Evolutionary conservation across 1,140 invertebrate genomes (phyloP), one percentile per base, ranked within the genome.

Genomic region (Chrysomallon squamiferum): DNA sequence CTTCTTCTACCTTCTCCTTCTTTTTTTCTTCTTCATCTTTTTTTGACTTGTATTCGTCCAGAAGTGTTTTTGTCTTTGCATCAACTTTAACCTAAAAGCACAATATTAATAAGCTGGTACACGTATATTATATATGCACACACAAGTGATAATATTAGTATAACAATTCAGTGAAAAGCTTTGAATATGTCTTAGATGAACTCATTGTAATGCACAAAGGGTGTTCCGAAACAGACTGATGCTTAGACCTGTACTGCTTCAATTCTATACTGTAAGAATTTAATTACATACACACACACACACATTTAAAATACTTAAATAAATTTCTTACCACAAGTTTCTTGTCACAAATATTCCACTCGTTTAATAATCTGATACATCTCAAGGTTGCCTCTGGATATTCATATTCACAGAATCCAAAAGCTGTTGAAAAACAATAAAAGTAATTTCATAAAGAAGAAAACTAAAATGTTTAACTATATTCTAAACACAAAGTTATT

Each of bases 351-450:
- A 99, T 92, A 86, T 93, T 91, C 84, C 95, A 91, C 74, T 97
- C 95, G 87, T 99, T 96, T 9, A 99, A 88, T 62, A 99, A 86
- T 59, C 97, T 87, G 62, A 99, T 95, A 73, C 96, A 96, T 73
- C 96, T 88, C 60, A 98, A 87, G 29, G 96, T 97, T 2, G 95
- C 93, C 87, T 98, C 95, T 22, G 96, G 96, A 63, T 94, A 92
- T 57, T 90, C 93, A 88, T 92, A 96, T 87, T 99, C 97, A 88
- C 97, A 99, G 87, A 99, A 99, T 27, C 97, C 97, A 88, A 99
- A 99, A 11, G 94, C 96, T 89, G 82, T 58, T 73, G 79, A 45
- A 76, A 56, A 58, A 15, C 54, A 9, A 65, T n/a, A 57, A 7
- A 32, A 29, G 29, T 35, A n/a, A 56, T 63, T 32, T 3, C 35